phyloP scores from a whole-genome alignment of 2,888 invertebrate species.

The Pyrocoelia pectoralis region DNA sequence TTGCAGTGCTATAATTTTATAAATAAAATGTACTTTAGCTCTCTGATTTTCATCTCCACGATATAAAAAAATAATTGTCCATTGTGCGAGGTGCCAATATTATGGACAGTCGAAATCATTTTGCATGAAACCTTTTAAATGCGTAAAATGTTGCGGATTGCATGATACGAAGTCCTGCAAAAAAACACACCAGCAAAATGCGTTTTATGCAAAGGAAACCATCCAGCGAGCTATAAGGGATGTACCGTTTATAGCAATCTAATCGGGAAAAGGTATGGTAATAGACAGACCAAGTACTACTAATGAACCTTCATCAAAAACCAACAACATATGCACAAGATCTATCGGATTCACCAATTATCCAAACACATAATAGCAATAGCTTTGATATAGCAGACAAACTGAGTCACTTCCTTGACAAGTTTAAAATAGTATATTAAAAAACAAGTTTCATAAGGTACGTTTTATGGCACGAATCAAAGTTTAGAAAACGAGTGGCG shows the following conservation, averaged over 20 bases:
- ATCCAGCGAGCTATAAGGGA: constrained; percentile 13
- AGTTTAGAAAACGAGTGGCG: too few relatives aligned
- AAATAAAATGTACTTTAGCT: too few relatives aligned
- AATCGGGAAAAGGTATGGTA: not conserved
- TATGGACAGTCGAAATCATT: too few relatives aligned
- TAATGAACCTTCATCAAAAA: not conserved
- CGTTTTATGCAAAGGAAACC: not conserved
- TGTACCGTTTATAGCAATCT: constrained; percentile 7
- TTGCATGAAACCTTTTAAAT: constrained; percentile 9
- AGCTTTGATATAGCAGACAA: not conserved
- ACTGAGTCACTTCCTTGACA: not conserved
- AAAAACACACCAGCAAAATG: not conserved
- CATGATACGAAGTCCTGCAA: too few relatives aligned
- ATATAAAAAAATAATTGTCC: too few relatives aligned
- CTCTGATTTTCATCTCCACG: too few relatives aligned
- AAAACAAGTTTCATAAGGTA: too few relatives aligned
- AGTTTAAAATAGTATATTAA: too few relatives aligned
- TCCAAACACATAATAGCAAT: not conserved
- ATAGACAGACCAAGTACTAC: constrained; percentile 6
- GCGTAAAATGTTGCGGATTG: not conserved
- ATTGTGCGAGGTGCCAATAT: too few relatives aligned
- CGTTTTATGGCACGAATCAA: too few relatives aligned
- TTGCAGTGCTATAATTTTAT: too few relatives aligned
- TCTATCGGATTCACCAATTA: not conserved
- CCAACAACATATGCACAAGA: constrained; percentile 5